These are phyloP conservation scores for Dryobota labecula DNA, from an alignment of 2,888 invertebrate species.

Conservation along the genomic window DNA sequence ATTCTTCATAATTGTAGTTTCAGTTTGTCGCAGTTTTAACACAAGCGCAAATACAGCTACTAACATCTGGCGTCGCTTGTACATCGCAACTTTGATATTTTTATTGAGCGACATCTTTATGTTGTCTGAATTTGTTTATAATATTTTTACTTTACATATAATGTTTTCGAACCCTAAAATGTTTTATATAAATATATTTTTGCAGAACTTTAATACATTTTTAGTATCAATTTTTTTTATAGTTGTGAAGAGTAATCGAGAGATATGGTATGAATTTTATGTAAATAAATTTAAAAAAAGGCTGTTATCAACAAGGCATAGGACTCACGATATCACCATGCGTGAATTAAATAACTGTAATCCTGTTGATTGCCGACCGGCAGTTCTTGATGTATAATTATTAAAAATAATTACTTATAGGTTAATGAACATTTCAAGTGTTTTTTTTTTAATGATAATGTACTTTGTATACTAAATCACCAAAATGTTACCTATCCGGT, in stretches of 20 bases:
- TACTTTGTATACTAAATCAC: neutral
- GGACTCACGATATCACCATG: neutral
- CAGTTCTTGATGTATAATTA: neutral
- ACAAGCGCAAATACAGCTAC: neutral
- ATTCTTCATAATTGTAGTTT: constrained; percentile 10
- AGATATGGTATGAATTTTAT: constrained; percentile 1
- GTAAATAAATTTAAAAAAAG: neutral
- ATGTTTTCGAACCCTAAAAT: too few relatives aligned
- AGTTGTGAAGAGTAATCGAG: constrained; percentile 19
- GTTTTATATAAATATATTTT: neutral
- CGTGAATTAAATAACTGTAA: neutral
- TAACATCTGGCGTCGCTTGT: neutral
- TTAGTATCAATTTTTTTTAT: constrained; percentile 16
- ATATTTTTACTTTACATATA: too few relatives aligned
- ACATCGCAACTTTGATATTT: constrained; percentile 4
- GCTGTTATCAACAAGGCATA: neutral
- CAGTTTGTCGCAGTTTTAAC: neutral
- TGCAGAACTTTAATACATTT: neutral
- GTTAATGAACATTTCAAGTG: neutral
- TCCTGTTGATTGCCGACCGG: neutral
- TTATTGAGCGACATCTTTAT: constrained; percentile 4
- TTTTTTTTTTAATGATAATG: neutral
- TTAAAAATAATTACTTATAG: neutral
- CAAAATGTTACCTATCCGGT: neutral
- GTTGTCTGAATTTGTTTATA: neutral